These are phyloP conservation scores for Pollachius pollachius DNA, from an alignment of 2,113 vertebrate species.

Conservation along the genomic window DNA sequence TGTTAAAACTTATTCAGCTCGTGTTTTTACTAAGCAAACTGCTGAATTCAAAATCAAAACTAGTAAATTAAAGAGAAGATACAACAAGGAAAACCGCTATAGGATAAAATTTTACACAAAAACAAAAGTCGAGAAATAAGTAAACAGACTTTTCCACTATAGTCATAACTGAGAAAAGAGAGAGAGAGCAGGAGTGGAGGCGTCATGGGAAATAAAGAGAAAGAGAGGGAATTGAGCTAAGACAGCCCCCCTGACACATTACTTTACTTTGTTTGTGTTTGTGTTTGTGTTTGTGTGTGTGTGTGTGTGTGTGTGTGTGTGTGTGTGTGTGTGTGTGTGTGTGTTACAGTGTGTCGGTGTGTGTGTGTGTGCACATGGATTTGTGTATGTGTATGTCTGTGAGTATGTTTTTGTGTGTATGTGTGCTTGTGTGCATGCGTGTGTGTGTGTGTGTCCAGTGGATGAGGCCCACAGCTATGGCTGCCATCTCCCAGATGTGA, in stretches of 20 bases:
- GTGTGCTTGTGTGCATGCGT: not conserved
- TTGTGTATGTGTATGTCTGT: slow-evolving; percentile 1
- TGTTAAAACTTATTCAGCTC: no score
- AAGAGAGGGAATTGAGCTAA: slow-evolving; percentile 56
- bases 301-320: not conserved
- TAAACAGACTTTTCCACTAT: slow-evolving; percentile 6
- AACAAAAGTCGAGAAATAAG: no score
- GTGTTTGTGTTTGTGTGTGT: slow-evolving; percentile 24
- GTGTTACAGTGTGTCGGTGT: slow-evolving; percentile 32
- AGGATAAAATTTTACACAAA: no score
- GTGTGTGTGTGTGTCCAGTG: slow-evolving; percentile 23
- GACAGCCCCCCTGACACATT: slow-evolving; percentile 68
- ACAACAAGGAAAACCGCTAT: no score
- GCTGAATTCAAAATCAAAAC: no score
- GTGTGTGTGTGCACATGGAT: slow-evolving; percentile 6
- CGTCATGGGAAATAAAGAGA: slow-evolving; percentile 1
- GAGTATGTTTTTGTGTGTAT: slow-evolving; percentile 37
- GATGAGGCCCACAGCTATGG: slow-evolving; percentile 61
- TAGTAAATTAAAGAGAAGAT: slow-evolving; percentile 45
- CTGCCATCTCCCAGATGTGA: slow-evolving; percentile 65
- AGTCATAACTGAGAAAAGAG: no score
- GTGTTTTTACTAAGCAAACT: no score
- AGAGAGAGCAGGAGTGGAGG: not conserved
- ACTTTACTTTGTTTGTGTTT: slow-evolving; percentile 54
- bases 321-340: slow-evolving; percentile 28